Conservation (phyloP, 1,140 invertebrate genomes). For the Trypoxylus dichotomus region DNA sequence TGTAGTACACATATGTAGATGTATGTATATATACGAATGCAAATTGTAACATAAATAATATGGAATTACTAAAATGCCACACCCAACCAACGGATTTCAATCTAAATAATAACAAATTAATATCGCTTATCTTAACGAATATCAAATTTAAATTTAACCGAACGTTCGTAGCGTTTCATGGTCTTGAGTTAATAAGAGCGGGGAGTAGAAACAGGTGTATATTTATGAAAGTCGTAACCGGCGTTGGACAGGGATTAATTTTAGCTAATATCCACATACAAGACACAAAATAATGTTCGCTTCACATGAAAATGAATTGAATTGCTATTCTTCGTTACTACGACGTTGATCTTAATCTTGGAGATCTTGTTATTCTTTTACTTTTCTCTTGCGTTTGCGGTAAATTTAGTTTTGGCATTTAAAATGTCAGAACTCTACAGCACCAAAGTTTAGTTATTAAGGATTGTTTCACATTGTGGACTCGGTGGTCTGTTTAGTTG, state of each 20-base stretch:
- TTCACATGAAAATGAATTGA: background rate
- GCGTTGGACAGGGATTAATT: background rate
- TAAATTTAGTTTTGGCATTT: no score
- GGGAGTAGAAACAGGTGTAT: background rate
- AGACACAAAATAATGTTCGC: background rate
- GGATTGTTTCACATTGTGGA: no score
- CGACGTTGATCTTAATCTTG: no score
- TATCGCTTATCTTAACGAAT: slow-evolving; percentile 2
- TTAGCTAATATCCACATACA: background rate
- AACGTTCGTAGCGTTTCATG: background rate
- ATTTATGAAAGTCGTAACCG: background rate
- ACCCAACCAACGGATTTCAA: slow-evolving; percentile 5
- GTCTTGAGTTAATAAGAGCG: background rate
- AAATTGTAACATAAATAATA: slow-evolving; percentile 8
- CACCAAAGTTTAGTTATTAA: no score
- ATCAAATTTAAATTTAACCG: background rate
- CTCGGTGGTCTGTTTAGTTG: no score
- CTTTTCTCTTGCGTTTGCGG: no score
- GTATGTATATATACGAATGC: background rate
- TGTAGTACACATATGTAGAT: background rate
- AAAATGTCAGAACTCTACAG: no score
- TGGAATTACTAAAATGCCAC: background rate
- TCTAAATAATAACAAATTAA: slow-evolving; percentile 4
- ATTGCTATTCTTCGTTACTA: background rate
- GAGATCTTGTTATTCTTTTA: no score